Conservation (phyloP, 2,113 vertebrate genomes). For the Campylorhamphus procurvoides region DNA sequence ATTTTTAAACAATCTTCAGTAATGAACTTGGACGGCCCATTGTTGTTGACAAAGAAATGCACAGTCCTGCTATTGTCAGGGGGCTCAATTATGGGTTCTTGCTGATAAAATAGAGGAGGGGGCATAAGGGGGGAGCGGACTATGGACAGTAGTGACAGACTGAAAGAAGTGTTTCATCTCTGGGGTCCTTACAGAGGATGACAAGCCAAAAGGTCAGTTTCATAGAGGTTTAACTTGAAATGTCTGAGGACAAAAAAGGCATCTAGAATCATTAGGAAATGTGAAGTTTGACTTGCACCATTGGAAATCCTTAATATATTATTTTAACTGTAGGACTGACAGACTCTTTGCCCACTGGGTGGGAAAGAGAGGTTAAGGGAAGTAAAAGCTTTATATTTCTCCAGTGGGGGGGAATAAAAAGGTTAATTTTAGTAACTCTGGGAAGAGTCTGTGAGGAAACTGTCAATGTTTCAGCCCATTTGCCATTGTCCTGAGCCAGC, state of each 20-base stretch:
- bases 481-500: conserved; percentile 19
- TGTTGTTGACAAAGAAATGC: conserved; percentile 74
- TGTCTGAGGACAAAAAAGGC: conserved; percentile 40
- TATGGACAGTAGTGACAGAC: conserved; percentile 49
- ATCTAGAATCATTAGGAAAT: conserved; percentile 68
- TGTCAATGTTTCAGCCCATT: conserved; percentile 19
- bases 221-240: conserved; percentile 42
- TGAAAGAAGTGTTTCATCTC: conserved; percentile 65
- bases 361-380: conserved; percentile 48
- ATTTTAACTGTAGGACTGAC: conserved; percentile 61
- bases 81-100: conserved; percentile 75
- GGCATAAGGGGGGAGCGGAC: background rate
- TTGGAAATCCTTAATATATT: conserved; percentile 62
- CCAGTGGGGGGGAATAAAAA: conserved; percentile 46
- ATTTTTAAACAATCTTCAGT: conserved; percentile 76
- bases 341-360: conserved; percentile 44
- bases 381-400: conserved; percentile 62
- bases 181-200: conserved; percentile 37
- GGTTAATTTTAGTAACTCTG: conserved; percentile 60
- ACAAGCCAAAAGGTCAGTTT: conserved; percentile 60
- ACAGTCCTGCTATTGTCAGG: conserved; percentile 74
- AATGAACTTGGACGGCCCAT: conserved; percentile 83
- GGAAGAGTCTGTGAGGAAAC: conserved; percentile 45
- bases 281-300: conserved; percentile 63
- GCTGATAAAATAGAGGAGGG: conserved; percentile 60